Conservation (phyloP, 2,888 invertebrate genomes). For the Maniola hyperantus region DNA sequence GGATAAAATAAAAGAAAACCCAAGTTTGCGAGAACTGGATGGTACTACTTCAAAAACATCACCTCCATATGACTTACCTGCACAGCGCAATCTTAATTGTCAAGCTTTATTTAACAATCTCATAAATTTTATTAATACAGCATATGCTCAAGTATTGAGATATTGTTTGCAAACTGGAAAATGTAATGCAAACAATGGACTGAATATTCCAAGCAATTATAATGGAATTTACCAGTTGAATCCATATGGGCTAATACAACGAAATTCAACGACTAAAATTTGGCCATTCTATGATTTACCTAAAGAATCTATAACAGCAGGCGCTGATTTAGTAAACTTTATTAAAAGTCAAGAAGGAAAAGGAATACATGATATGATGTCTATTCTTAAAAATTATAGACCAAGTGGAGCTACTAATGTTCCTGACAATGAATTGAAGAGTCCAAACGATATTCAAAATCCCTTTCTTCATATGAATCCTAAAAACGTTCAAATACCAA, state of each 20-base stretch:
- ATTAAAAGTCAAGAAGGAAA: conserved; percentile 6
- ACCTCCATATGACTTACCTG: conserved; percentile 18
- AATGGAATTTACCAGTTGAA: neutral
- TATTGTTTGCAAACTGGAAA: conserved; percentile 24
- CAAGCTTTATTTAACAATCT: conserved; percentile 23
- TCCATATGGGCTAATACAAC: neutral
- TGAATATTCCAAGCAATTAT: neutral
- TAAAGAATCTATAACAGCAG: neutral
- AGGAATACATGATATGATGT: conserved; percentile 24
- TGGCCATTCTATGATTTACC: neutral
- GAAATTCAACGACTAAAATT: neutral
- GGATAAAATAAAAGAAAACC: conserved; percentile 8
- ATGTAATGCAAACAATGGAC: conserved; percentile 16
- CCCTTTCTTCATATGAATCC: neutral
- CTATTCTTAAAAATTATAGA: conserved; percentile 28
- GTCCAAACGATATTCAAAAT: conserved; percentile 6
- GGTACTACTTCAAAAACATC: conserved; percentile 13
- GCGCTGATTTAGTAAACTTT: conserved; percentile 16
- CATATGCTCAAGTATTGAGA: conserved; percentile 13
- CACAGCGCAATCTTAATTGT: conserved; percentile 15
- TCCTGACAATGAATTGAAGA: neutral
- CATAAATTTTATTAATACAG: conserved; percentile 21
- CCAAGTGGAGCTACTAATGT: conserved; percentile 15
- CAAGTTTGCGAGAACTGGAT: neutral
- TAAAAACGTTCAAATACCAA: neutral